Base-by-base conservation (phyloP, 2,888 invertebrate genomes). In the Sphaerolaimus hirsutus region DNA sequence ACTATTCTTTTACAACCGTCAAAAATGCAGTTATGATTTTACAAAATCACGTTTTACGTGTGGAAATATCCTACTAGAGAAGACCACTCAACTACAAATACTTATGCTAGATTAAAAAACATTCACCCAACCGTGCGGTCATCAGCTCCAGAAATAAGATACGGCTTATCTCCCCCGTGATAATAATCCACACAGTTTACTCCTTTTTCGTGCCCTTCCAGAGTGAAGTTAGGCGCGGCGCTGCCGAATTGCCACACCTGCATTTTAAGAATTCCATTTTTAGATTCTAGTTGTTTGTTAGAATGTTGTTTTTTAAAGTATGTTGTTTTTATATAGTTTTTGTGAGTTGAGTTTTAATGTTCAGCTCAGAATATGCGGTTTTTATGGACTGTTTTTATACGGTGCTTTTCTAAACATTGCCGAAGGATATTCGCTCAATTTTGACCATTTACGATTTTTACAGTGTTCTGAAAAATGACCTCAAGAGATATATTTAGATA, bases 171-270 rank as follows among this genome's bases (percentile, higher is more conserved):
- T 4, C 91, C 93, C 7, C 89, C 93, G 61, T 89, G 82, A 64
- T 97, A 99, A 63, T 97, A 99, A 66, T 97, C 93, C 0, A 97
- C 86, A 66, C 93, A 93, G 66, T 99, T 99, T 0, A 93, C 87
- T 25, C 97, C 97, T 64, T 93, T 93, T 58, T 91, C 91, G 60
- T 97, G 97, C 0, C 72, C 93, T 61, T 97, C 93, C 26, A 97
- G 68, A 0, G 97, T 93, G 67, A 97, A 97, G 69, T 97, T 97
- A 0, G 93, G 84, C 19, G 79, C 78, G n/a, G 81, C 78, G 0
- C 91, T 89, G 1, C 97, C 97, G 42, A 99, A 72, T 63, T 97
- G 93, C 97, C 97, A 99, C 1, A 89, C 80, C 76, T 76, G 49
- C 35, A 46, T 26, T 27, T 14, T 12, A 14, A 4, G 29, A 50